phyloP scores from a whole-genome alignment of 2,797 vertebrate genomes.

The Gymnopithys bicolor region DNA sequence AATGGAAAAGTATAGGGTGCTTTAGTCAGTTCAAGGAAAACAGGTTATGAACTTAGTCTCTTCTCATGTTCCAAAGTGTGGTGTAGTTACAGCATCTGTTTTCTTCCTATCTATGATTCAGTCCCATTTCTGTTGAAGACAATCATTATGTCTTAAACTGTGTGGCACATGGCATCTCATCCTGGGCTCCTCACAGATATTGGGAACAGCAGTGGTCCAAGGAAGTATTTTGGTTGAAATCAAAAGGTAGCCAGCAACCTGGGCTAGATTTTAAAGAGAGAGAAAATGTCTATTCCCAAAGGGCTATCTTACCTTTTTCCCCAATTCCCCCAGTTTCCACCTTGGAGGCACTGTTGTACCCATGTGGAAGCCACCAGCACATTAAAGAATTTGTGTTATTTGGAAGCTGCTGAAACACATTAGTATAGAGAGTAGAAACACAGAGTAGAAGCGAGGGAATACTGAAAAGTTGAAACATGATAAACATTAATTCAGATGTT shows the following conservation, averaged over 20 bases:
- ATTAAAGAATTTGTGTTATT: constrained; percentile 16
- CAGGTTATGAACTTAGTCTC: not conserved
- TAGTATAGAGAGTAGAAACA: not conserved
- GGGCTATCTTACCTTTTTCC: not conserved
- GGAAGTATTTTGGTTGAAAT: not conserved
- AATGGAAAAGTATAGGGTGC: not conserved
- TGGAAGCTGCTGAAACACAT: constrained; percentile 42
- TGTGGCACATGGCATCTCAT: not conserved
- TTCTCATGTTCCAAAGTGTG: not conserved
- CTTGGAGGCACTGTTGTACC: not conserved
- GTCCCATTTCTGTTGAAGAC: not conserved
- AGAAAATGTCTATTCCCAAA: not conserved
- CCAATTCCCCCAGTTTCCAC: not conserved
- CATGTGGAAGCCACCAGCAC: not conserved
- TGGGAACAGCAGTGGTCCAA: not conserved
- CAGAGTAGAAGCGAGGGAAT: constrained; percentile 45
- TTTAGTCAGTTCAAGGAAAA: not conserved
- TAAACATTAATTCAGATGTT: constrained; percentile 62
- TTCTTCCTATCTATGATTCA: not conserved
- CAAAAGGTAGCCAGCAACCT: not conserved
- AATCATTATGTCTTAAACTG: not conserved
- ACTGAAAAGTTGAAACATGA: constrained; percentile 49
- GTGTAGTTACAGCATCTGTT: not conserved
- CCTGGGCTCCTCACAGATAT: not conserved
- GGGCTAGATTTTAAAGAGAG: not conserved